Evolutionary conservation across 2,888 invertebrate species (phyloP).

Genomic region (Palloptera scutellata): DNA sequence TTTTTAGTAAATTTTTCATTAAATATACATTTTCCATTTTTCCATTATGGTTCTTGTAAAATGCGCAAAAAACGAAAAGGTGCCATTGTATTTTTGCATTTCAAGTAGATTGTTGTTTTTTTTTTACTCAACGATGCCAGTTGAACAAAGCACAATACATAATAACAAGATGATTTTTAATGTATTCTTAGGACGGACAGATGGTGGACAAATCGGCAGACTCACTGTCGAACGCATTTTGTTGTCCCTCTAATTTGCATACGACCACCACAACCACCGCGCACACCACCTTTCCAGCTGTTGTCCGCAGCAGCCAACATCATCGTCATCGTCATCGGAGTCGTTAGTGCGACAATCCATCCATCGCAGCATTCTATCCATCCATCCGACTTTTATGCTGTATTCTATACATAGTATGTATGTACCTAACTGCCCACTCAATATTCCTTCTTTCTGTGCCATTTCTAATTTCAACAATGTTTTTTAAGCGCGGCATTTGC

Average conservation of each 20-base stretch:
- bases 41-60: too few species aligned
- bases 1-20: conserved; percentile 57
- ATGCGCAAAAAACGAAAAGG: conserved; percentile 39
- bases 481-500: too few species aligned
- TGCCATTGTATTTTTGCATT: conserved; percentile 52
- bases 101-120: conserved; percentile 47
- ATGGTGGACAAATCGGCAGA: too few species aligned
- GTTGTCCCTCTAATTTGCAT: conserved; percentile 56
- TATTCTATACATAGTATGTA: too few species aligned
- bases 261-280: conserved; percentile 51
- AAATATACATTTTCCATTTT: conserved; percentile 52
- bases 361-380: too few species aligned
- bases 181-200: too few species aligned
- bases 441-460: too few species aligned
- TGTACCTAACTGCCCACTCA: too few species aligned
- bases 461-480: too few species aligned
- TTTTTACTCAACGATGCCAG: background rate
- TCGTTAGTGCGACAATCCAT: too few species aligned
- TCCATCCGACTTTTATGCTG: too few species aligned
- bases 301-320: background rate
- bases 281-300: background rate
- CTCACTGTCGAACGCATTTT: background rate
- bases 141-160: background rate
- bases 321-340: background rate
- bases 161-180: too few species aligned